Conservation (phyloP, 2,113 vertebrate genomes). For the Pyrgilauda ruficollis region DNA sequence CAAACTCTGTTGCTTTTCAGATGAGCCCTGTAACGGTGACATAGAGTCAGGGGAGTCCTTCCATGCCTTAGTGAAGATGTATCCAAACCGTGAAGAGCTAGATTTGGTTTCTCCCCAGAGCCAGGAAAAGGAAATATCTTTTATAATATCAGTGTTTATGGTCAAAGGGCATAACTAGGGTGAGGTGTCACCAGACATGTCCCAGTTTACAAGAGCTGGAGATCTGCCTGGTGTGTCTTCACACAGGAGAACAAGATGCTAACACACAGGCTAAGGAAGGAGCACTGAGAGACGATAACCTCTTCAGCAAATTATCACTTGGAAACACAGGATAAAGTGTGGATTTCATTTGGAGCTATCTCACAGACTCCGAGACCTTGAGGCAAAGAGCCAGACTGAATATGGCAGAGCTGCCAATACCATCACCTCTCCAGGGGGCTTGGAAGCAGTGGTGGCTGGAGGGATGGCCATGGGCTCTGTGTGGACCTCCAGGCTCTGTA, state of each 20-base stretch:
- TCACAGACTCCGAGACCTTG: neutral
- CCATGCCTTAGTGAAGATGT: neutral
- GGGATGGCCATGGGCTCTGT: rapidly evolving
- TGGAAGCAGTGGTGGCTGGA: rapidly evolving
- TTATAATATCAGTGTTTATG: neutral
- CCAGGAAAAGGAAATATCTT: neutral
- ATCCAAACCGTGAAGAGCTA: neutral
- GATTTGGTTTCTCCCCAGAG: neutral
- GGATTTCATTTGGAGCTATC: neutral
- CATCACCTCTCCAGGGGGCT: neutral
- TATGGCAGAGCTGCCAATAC: rapidly evolving
- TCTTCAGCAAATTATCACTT: neutral
- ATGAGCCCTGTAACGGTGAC: neutral
- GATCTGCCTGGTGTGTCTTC: neutral
- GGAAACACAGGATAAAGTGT: neutral
- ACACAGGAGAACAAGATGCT: neutral
- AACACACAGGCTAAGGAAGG: neutral
- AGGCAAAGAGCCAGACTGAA: neutral
- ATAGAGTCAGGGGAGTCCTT: neutral
- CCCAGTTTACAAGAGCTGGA: neutral
- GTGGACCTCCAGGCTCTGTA: neutral
- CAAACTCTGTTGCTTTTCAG: neutral
- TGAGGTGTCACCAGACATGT: neutral
- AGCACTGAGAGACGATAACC: neutral
- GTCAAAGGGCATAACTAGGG: neutral